Evolutionary conservation across 1,140 invertebrate species (phyloP).

Genomic region (Bemisia tabaci): DNA sequence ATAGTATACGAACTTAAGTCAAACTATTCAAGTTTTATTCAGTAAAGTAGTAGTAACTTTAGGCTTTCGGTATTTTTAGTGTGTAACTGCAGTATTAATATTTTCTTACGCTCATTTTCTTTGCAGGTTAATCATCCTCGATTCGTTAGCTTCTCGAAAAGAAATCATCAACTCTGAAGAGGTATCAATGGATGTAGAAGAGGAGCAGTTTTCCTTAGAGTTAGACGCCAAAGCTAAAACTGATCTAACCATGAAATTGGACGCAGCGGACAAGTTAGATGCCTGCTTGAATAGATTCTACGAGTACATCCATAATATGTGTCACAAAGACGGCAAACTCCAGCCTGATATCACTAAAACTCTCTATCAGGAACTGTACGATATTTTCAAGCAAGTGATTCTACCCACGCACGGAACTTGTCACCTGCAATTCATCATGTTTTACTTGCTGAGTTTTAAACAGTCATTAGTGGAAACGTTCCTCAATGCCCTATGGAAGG

Average conservation of each 20-base stretch:
- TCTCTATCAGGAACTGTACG: constrained; percentile 20
- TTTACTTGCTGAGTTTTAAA: constrained; percentile 59
- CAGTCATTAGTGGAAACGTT: constrained; percentile 48
- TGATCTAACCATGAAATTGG: constrained; percentile 28
- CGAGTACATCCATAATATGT: constrained; percentile 38
- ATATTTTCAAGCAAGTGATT: constrained; percentile 55
- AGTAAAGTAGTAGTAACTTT: too few species aligned
- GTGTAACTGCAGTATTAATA: too few species aligned
- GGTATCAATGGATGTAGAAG: constrained; percentile 28
- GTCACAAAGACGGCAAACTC: constrained; percentile 23
- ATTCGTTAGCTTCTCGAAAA: constrained; percentile 45
- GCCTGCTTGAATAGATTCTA: constrained; percentile 45
- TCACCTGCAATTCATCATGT: constrained; percentile 67
- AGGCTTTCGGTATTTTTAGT: too few species aligned
- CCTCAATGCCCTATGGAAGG: constrained; percentile 58
- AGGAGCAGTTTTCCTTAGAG: constrained; percentile 35
- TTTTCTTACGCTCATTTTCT: too few species aligned
- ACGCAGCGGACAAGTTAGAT: constrained; percentile 45
- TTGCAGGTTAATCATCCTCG: constrained; percentile 47
- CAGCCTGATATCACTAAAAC: constrained; percentile 30
- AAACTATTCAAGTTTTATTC: too few species aligned
- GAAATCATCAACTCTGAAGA: constrained; percentile 36
- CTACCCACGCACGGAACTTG: constrained; percentile 54
- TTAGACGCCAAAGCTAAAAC: constrained; percentile 29
- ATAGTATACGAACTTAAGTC: too few species aligned